Evolutionary conservation across 1,140 invertebrate genomes (phyloP).

Genomic region (Macrocentrus cingulum): DNA sequence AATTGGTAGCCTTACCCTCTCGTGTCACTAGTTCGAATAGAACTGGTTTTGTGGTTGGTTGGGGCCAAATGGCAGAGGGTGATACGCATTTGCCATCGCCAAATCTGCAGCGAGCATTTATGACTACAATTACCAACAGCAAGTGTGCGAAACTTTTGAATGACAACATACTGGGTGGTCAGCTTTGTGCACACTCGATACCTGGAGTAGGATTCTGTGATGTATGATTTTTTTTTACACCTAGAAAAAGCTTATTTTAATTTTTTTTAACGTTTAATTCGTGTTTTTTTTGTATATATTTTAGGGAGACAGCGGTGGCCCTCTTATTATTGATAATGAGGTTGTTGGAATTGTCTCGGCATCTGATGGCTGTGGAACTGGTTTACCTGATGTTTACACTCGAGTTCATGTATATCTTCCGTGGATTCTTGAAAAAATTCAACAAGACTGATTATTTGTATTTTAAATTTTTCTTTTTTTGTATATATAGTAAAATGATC

Average conservation of each 20-base stretch:
- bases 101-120: neutral
- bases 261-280: neutral
- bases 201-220: conserved; percentile 3
- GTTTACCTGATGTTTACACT: conserved; percentile 3
- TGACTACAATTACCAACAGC: neutral
- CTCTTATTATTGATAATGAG: neutral
- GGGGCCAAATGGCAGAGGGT: too few species aligned
- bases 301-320: conserved; percentile 8
- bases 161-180: neutral
- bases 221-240: conserved; percentile 1
- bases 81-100: too few species aligned
- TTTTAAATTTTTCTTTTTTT: too few species aligned
- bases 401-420: neutral
- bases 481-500: too few species aligned
- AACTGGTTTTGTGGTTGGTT: too few species aligned
- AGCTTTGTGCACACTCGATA: neutral
- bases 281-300: neutral
- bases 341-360: conserved; percentile 3
- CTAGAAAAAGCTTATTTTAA: too few species aligned
- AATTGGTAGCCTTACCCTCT: too few species aligned
- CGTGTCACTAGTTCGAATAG: too few species aligned
- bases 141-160: neutral
- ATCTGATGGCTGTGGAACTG: neutral
- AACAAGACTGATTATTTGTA: too few species aligned
- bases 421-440: conserved; percentile 7